Conservation (phyloP, 2,888 invertebrate species). For the Limnephilus marmoratus region DNA sequence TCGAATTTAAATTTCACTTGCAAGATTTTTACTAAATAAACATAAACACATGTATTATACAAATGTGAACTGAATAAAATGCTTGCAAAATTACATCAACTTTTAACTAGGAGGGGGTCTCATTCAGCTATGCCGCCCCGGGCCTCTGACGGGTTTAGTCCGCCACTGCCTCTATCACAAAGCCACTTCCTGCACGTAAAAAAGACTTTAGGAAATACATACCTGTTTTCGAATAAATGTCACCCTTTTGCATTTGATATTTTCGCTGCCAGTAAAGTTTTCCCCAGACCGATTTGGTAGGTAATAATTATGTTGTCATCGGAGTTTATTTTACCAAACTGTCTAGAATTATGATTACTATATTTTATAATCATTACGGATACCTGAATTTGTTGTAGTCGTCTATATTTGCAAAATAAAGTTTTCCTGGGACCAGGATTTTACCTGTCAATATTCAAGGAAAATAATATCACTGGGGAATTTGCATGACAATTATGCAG, state of each 20-base stretch:
- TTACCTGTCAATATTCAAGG: not conserved
- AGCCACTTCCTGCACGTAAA: not conserved
- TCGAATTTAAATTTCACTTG: no score
- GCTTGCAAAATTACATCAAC: no score
- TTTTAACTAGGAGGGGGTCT: no score
- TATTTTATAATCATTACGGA: not conserved
- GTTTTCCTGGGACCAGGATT: not conserved
- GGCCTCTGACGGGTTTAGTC: no score
- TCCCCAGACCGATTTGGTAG: not conserved
- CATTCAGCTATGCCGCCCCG: no score
- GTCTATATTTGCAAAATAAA: not conserved
- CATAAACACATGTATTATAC: no score
- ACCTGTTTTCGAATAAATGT: not conserved
- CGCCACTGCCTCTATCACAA: not conserved
- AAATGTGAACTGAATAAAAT: no score
- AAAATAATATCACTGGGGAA: no score
- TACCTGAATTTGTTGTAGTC: not conserved
- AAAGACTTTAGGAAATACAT: not conserved
- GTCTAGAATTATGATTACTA: not conserved
- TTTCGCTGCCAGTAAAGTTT: not conserved
- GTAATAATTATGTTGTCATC: not conserved
- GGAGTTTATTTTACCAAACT: not conserved
- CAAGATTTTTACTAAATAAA: no score
- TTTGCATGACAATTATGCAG: no score
- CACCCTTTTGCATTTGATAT: not conserved